A percentile compares a stretch with the other conserved stretches of the same genome.
Evolutionary conservation across 2,888 invertebrate genomes (phyloP).

Genomic region (Caenorhabditis virilis): DNA sequence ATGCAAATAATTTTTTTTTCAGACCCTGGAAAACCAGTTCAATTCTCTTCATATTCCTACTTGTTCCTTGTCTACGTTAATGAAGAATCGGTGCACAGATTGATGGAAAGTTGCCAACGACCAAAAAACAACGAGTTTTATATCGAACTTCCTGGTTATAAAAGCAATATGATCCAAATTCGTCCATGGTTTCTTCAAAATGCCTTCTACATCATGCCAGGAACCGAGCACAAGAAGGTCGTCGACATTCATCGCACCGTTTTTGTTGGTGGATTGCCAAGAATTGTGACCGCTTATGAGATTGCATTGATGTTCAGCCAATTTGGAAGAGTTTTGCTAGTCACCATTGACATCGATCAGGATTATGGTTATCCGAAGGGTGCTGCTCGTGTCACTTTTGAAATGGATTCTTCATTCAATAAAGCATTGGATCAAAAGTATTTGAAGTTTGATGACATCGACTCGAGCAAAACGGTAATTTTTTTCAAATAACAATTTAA

Average conservation of each 20-base stretch:
- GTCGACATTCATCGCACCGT: slow-evolving; percentile 36
- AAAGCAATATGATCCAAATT: slow-evolving; percentile 25
- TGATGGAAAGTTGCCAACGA: slow-evolving; percentile 16
- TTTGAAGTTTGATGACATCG: slow-evolving; percentile 27
- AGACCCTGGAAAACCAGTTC: slow-evolving; percentile 4
- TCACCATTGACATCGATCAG: slow-evolving; percentile 38
- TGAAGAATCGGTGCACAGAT: slow-evolving; percentile 23
- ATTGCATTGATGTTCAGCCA: slow-evolving; percentile 20
- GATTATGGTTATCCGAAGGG: slow-evolving; percentile 42
- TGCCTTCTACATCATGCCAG: slow-evolving; percentile 14
- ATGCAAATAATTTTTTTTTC: slow-evolving; percentile 5
- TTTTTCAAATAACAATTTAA: too few species aligned
- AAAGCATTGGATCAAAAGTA: slow-evolving; percentile 19
- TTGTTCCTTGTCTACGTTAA: slow-evolving; percentile 32
- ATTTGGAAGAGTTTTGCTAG: slow-evolving; percentile 30
- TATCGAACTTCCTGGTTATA: slow-evolving; percentile 13
- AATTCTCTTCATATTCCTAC: slow-evolving; percentile 23
- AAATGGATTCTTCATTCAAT: slow-evolving; percentile 15
- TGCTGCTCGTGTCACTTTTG: slow-evolving; percentile 31
- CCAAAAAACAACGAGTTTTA: slow-evolving; percentile 9
- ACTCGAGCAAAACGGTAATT: slow-evolving; percentile 33
- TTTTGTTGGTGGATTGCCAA: slow-evolving; percentile 38
- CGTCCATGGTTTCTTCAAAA: slow-evolving; percentile 36
- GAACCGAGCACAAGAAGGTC: slow-evolving; percentile 1
- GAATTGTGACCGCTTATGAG: slow-evolving; percentile 34